Percentiles rank a stretch among this genome's conserved stretches.
Evolutionary conservation across 2,113 vertebrate genomes (phyloP).

Genomic region (Melanocharis versteri): DNA sequence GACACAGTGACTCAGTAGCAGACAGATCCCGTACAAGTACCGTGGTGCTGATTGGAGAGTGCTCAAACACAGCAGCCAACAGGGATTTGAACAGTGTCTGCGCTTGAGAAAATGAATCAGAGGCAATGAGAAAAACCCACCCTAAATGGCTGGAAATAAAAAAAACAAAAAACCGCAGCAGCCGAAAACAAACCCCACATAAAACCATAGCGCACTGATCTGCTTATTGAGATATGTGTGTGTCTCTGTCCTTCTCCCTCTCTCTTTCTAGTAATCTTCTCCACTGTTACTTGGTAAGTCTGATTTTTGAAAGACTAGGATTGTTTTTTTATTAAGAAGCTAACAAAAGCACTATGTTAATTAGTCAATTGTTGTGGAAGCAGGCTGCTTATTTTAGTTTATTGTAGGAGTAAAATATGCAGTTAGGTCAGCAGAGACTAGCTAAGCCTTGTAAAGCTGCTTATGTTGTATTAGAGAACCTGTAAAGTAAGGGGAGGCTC

Average conservation of each 20-base stretch:
- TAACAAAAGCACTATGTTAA: not conserved
- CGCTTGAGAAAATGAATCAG: not conserved
- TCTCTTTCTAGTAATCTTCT: not conserved
- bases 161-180: not conserved
- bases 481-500: conserved; percentile 58
- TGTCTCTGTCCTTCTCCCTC: not conserved
- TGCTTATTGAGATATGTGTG: not conserved
- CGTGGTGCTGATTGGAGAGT: not conserved
- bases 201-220: not conserved
- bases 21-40: not conserved
- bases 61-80: not conserved
- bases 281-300: not conserved
- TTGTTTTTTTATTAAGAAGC: not conserved
- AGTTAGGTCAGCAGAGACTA: conserved; percentile 55
- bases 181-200: not conserved
- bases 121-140: not conserved
- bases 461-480: conserved; percentile 71
- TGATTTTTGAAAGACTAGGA: not conserved
- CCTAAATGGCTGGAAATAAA: not conserved
- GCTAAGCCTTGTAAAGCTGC: conserved; percentile 73
- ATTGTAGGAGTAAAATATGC: conserved; percentile 58
- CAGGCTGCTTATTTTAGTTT: conserved; percentile 56
- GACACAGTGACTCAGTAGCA: not conserved
- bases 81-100: not conserved
- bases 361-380: conserved; percentile 22